Evolutionary conservation across 2,888 invertebrate species (phyloP), one percentile per base, ranked within the genome.

Genomic region (Ennomos quercinarius): DNA sequence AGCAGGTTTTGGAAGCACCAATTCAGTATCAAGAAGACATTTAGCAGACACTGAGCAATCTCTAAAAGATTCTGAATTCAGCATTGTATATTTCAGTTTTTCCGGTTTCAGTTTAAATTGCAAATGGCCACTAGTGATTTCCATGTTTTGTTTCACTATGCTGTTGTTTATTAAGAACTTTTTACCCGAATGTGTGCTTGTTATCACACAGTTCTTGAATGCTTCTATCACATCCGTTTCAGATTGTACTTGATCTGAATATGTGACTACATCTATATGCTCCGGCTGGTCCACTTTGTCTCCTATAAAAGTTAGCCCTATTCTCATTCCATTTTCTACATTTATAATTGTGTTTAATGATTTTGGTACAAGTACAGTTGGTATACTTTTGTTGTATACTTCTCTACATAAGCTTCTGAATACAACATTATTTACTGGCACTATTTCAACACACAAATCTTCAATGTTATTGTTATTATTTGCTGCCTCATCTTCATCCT

Each of bases 81-180:
- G 67, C 75, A 93, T 77, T 13, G 93, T 93, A 68, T 89, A 93
- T 58, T 87, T 92, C 1, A 91, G 60, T 53, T 81, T 89, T 1
- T 87, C 86, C 0, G 94, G 94, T 65, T 86, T 85, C 1, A 93
- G 71, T 56, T 87, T 89, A 41, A 93, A 86, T 63, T 86, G 86
- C 43, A 93, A 66, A 66, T 78, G 86, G 0, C 92, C 89, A 57
- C 66, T 72, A 57, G 81, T 77, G 54, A 91, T 85, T 61, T 86
- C 78, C 1, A 68, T 70, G 63, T 94, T 90, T 54, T 92, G 85
- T 57, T 94, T 88, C 0, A 87, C 80, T 64, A 93, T 81, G 10
- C 88, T 84, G 50, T 93, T 86, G 77, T 95, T 95, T 34, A 95
- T 85, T 1, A 95, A 71, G 46, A 94, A 84, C 75, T 88, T 88